Evolutionary conservation across 2,113 vertebrate species (phyloP).

Genomic region (Myotis yumanensis): DNA sequence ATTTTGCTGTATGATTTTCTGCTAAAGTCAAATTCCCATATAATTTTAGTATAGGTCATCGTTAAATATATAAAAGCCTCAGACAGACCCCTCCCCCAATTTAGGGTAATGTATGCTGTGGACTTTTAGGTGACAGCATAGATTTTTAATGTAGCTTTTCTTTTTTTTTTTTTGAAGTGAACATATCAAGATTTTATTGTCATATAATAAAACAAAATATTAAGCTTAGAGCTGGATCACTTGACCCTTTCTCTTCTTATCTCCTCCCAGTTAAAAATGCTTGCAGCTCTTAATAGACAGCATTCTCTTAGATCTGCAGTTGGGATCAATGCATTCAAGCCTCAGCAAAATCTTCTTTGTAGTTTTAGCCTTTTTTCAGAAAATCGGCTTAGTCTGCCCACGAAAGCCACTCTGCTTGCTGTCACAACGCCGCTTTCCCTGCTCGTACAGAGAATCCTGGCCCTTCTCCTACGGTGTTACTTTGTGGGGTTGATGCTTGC

Average conservation of each 20-base stretch:
- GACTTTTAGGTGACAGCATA: neutral
- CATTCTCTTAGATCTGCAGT: neutral
- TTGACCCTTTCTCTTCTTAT: neutral
- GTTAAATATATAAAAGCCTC: constrained; percentile 38
- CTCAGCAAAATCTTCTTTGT: neutral
- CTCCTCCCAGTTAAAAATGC: neutral
- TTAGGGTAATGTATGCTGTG: neutral
- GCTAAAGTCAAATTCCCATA: neutral
- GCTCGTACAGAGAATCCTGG: too few species aligned
- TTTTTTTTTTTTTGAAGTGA: neutral
- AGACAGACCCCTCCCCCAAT: neutral
- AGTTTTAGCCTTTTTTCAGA: neutral
- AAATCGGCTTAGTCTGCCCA: too few species aligned
- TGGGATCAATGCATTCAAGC: neutral
- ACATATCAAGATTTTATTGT: neutral
- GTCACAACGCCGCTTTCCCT: too few species aligned
- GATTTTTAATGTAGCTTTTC: neutral
- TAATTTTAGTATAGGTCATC: neutral
- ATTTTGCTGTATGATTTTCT: neutral
- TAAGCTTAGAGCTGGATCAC: neutral
- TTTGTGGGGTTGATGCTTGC: too few species aligned
- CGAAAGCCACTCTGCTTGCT: too few species aligned
- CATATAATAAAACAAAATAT: neutral
- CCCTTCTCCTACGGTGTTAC: too few species aligned
- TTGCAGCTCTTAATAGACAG: neutral